Base-by-base conservation (phyloP, 2,113 vertebrate genomes). In the Garra rufa region DNA sequence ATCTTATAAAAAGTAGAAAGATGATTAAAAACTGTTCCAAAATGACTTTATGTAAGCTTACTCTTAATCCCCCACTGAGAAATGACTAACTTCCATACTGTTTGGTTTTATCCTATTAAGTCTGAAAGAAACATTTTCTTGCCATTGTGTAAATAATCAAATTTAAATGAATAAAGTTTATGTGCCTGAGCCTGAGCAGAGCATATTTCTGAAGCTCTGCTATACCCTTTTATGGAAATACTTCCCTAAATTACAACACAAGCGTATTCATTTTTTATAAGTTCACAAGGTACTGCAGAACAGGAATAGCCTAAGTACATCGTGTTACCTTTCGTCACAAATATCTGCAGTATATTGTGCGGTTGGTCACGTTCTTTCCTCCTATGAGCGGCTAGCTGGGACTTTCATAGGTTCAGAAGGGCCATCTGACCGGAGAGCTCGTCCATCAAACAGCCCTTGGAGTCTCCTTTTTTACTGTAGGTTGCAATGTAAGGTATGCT, bases 371-470 rank as follows among this genome's bases (percentile, higher is more conserved):
- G 13, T 61, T 43, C 55, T 78, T 15, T 59, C 34, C 7, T n/a
- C 52, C 44, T 28, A 2, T 50, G 24, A 75, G 44, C 0, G 14
- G 24, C 73, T 41, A 19, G 50, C 14, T 78, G 34, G 21, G 13
- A 59, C 13, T 61, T 74, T 44, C 30, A 21, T 4, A 2, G 43
- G 44, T 74, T n/a, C 41, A 9, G 71, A 30, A 9, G 30, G 52
- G 11, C 9, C 28, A 81, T 55, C 52, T 19, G 26, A 67, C n/a
- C 4, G 3, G 17, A 43, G 74, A 19, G 5, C 44, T 41, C 61
- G 3, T 84, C 76, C 83, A 85, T 71, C 76, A 73, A 70, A 78
- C 59, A 71, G 48, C 65, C 76, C 48, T 79, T 85, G 38, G 65
- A n/a, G 30, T 77, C 26, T 50, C 15, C 43, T 77, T 46, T 34